phyloP scores from a whole-genome alignment of 2,797 vertebrate species.

The Falco cherrug region DNA sequence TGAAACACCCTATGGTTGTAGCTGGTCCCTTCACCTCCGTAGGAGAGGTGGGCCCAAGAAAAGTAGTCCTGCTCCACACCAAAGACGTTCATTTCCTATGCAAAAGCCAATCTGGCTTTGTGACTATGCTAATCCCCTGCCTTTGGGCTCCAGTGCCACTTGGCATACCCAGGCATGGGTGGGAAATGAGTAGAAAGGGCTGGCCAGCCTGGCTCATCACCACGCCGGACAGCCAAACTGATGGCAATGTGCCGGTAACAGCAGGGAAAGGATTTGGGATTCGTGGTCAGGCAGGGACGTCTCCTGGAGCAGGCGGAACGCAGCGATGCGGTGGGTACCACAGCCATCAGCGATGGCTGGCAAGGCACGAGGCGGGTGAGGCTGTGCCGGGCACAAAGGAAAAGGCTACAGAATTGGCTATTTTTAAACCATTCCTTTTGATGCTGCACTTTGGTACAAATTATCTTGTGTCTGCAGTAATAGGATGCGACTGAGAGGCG shows the following conservation, averaged over 20 bases:
- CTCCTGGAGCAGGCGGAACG: fast-evolving
- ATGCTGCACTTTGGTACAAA: neutral
- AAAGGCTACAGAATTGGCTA: neutral
- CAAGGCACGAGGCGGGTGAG: fast-evolving
- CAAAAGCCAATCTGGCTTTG: neutral
- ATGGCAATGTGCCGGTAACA: fast-evolving
- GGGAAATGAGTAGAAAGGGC: neutral
- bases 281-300: neutral
- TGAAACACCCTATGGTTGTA: neutral
- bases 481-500: neutral
- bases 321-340: fast-evolving
- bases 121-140: neutral
- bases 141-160: neutral
- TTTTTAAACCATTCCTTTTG: neutral
- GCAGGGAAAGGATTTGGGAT: neutral
- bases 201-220: neutral
- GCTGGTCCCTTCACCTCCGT: neutral
- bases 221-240: neutral
- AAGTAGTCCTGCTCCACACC: neutral
- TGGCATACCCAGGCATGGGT: neutral
- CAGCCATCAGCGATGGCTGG: neutral
- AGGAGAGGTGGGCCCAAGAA: neutral
- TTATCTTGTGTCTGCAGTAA: neutral
- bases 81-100: neutral
- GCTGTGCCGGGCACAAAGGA: fast-evolving